Base-by-base conservation (phyloP, 2,888 invertebrate genomes). In the Pseudeuparius sepicola region DNA sequence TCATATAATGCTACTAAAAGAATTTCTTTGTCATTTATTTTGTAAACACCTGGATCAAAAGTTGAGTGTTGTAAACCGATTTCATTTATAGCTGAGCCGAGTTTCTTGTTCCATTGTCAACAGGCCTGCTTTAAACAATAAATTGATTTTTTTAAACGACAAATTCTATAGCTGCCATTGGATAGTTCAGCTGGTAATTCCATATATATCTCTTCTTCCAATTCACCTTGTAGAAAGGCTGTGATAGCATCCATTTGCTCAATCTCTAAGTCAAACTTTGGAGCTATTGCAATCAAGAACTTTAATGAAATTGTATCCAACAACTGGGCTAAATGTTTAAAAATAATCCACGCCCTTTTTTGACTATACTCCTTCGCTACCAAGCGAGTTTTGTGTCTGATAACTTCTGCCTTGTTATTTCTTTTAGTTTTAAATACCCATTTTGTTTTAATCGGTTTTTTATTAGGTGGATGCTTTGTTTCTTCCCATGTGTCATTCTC, bases 111-210 rank as follows among this genome's bases (percentile, higher is more conserved):
- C 39, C 42, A 40, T 3, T 26, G 33, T 23, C 33, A 34, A 29
- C 36, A 28, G 3, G 39, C 23, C 29, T 44, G 41, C 30, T 40
- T 41, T 2, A 43, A 25, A 4, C 42, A 39, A 25, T 42, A 42
- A 6, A 42, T 14, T 2, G 37, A 32, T 14, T 31, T 40, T 14
- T 41, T 31, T 10, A 37, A 24, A 15, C 14, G 31, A 4, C 25
- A 37, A 20, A 30, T 36, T 36, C 26, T 36, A 17, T 32, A 26
- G n/a, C 14, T 24, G n/a, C 7, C 24, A 23, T 33, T 12, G 5
- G 27, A n/a, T n/a, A n/a, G 25, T 11, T 15, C 35, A 14, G 24
- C 28, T 13, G 35, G 38, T 13, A 12, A 35, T 14, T 15, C 9
- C 35, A 38, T 36, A 29, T 38, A 38, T 4, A 38, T 38, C 10